These are phyloP conservation scores for Prionace glauca DNA, from an alignment of 2,797 vertebrate species.

Conservation along the genomic window DNA sequence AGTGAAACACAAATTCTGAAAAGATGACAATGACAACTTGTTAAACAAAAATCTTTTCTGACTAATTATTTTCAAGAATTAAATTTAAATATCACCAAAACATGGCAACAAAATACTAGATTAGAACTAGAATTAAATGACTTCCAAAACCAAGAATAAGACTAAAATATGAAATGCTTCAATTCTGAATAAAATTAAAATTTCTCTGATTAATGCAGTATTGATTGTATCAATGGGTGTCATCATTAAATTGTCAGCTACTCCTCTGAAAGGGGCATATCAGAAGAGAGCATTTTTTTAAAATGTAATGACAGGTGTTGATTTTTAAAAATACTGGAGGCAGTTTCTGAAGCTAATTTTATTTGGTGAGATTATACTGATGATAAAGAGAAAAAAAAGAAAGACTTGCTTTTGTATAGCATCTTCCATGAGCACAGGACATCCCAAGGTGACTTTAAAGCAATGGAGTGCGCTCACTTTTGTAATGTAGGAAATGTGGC, in stretches of 20 bases:
- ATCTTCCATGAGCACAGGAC: background rate
- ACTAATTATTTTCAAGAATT: background rate
- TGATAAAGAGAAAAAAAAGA: background rate
- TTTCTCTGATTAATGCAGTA: background rate
- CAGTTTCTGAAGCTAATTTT: background rate
- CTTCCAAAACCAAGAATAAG: background rate
- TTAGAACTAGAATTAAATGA: background rate
- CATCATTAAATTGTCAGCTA: background rate
- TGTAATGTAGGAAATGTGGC: background rate
- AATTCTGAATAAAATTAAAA: background rate
- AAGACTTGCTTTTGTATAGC: too few species aligned
- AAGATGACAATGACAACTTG: background rate
- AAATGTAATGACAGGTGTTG: background rate
- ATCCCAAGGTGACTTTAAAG: background rate
- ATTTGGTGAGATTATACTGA: background rate
- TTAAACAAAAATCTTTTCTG: background rate
- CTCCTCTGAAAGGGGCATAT: background rate
- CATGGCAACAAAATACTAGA: background rate
- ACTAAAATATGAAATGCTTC: background rate
- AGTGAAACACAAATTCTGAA: background rate
- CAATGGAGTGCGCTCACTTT: background rate
- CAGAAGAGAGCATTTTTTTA: background rate
- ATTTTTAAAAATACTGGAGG: background rate
- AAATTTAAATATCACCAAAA: background rate
- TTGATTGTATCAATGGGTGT: background rate